phyloP scores from a whole-genome alignment of 2,113 vertebrate genomes.

The Nibea coibor region DNA sequence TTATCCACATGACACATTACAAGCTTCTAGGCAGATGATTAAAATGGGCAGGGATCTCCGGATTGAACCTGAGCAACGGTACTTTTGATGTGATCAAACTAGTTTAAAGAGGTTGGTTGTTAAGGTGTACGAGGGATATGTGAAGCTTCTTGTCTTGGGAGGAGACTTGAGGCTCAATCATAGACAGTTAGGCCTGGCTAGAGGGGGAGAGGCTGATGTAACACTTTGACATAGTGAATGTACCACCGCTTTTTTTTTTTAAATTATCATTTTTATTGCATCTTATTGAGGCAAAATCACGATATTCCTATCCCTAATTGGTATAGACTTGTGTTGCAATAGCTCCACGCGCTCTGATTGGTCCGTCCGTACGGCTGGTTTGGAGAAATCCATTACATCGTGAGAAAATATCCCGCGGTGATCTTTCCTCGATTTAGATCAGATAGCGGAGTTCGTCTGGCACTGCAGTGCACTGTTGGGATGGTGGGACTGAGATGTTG shows the following conservation, averaged over 20 bases:
- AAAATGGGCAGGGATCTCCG: constrained; percentile 72
- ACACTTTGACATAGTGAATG: constrained; percentile 63
- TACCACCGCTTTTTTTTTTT: constrained; percentile 53
- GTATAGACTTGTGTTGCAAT: constrained; percentile 50
- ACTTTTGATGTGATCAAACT: constrained; percentile 80
- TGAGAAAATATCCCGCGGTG: constrained; percentile 68
- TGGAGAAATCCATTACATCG: constrained; percentile 55
- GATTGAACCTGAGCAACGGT: constrained; percentile 70
- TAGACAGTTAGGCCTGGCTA: constrained; percentile 66
- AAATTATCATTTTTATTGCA: constrained; percentile 65
- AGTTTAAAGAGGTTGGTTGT: constrained; percentile 76
- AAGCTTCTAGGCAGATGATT: constrained; percentile 76
- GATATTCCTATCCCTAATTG: constrained; percentile 55
- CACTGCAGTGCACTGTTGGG: constrained; percentile 53
- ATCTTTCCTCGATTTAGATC: constrained; percentile 78
- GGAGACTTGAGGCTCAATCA: constrained; percentile 52
- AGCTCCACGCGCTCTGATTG: constrained; percentile 45
- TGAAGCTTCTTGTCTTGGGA: constrained; percentile 60
- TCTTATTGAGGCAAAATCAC: constrained; percentile 57
- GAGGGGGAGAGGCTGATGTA: constrained; percentile 76
- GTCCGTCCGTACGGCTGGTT: constrained; percentile 40
- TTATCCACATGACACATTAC: constrained; percentile 83
- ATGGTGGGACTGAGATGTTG: constrained; percentile 71
- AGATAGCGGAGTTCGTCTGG: constrained; percentile 68
- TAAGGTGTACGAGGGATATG: constrained; percentile 74